phyloP scores from a whole-genome alignment of 2,888 invertebrate genomes.

The Dolichopus griseipennis region DNA sequence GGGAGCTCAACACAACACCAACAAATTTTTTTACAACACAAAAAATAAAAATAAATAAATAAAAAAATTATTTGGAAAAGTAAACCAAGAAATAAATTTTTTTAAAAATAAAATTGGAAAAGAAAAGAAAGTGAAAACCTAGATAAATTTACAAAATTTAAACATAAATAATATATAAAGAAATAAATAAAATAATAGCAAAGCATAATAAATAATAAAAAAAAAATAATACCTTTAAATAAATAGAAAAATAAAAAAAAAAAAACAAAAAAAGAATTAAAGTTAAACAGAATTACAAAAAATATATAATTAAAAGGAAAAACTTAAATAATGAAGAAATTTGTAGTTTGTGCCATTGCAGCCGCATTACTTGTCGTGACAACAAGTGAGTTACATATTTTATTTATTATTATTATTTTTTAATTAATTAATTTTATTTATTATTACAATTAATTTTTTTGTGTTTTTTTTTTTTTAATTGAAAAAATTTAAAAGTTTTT shows the following conservation, averaged over 20 bases:
- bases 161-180: neutral
- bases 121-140: slow-evolving; percentile 2
- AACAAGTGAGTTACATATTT: slow-evolving; percentile 37
- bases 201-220: neutral
- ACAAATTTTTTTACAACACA: too few relatives aligned
- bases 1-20: too few relatives aligned
- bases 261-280: neutral
- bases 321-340: slow-evolving; percentile 33
- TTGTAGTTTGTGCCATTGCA: slow-evolving; percentile 39
- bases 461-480: too few relatives aligned
- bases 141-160: neutral
- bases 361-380: slow-evolving; percentile 36
- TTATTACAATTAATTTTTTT: neutral
- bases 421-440: neutral
- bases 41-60: too few relatives aligned
- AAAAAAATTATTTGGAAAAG: too few relatives aligned
- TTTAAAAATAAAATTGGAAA: too few relatives aligned
- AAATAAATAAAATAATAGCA: neutral
- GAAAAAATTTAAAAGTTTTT: too few relatives aligned
- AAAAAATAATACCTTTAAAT: neutral
- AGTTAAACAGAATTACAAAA: neutral
- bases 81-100: too few relatives aligned
- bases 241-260: neutral
- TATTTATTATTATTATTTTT: neutral
- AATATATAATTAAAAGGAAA: slow-evolving; percentile 13